Conservation (phyloP, 2,797 vertebrate species). For the Thalassophryne amazonica region DNA sequence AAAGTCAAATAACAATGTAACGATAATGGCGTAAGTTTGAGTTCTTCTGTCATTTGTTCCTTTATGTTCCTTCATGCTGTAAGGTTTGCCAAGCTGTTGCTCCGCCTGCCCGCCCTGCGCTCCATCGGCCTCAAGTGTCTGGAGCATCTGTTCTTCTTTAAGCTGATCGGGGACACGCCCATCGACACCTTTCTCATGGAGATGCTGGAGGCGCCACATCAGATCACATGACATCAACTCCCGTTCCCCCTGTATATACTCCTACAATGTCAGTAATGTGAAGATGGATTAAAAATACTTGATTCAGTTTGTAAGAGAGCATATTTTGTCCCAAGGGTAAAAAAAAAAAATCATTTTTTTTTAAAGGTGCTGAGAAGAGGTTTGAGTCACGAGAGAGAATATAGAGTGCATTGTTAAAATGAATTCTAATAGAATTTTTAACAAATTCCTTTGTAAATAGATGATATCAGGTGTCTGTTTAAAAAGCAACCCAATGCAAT, state of each 20-base stretch:
- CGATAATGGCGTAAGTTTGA: neutral
- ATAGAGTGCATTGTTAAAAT: conserved; percentile 44
- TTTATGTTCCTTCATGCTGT: neutral
- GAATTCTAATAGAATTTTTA: conserved; percentile 69
- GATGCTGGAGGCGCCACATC: conserved; percentile 95
- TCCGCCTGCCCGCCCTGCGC: conserved; percentile 90
- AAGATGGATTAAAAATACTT: conserved; percentile 57
- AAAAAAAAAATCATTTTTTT: conserved; percentile 55
- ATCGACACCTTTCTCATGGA: conserved; percentile 99
- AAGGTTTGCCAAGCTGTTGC: conserved; percentile 92
- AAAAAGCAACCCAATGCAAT: conserved; percentile 68
- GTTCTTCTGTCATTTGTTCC: neutral
- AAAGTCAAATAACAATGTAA: too few relatives aligned
- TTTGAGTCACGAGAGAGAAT: conserved; percentile 2
- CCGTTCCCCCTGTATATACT: conserved; percentile 72
- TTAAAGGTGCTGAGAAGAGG: conserved; percentile 33
- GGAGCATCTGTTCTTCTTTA: conserved; percentile 98
- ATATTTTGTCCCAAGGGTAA: conserved; percentile 77
- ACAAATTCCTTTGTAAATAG: conserved; percentile 78
- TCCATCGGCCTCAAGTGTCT: conserved; percentile 95
- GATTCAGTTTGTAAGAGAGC: conserved; percentile 68
- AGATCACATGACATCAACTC: conserved; percentile 80
- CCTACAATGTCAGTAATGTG: conserved; percentile 62
- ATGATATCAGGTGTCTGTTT: conserved; percentile 70
- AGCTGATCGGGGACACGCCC: conserved; percentile 94